phyloP scores from a whole-genome alignment of 2,888 invertebrate species.

The Drosophila imparisetae region DNA sequence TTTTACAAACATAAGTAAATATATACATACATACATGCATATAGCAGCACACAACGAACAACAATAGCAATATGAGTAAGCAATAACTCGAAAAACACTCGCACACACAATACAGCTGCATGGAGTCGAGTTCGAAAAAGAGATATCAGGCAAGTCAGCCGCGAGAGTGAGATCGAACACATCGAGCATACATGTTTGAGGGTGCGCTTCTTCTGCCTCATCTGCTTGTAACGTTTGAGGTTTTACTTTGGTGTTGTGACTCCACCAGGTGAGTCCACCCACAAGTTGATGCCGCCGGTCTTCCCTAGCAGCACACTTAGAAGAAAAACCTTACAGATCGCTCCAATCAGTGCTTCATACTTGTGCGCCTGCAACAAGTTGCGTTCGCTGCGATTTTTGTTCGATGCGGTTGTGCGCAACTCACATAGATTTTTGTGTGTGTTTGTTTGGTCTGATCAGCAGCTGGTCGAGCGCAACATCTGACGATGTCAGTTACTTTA shows the following conservation, averaged over 20 bases:
- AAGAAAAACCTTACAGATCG: slow-evolving; percentile 1
- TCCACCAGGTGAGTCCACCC: slow-evolving; percentile 16
- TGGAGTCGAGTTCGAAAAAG: slow-evolving; percentile 58
- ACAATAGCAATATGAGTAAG: slow-evolving; percentile 51
- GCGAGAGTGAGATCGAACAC: slow-evolving; percentile 25
- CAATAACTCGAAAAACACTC: slow-evolving; percentile 35
- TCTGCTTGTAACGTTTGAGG: not conserved
- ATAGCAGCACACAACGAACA: slow-evolving; percentile 13
- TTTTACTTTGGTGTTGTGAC: not conserved
- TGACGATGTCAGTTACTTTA: slow-evolving; percentile 66
- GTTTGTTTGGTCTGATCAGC: slow-evolving; percentile 45
- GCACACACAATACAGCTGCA: slow-evolving; percentile 40
- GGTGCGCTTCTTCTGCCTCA: not conserved
- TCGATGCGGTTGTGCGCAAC: slow-evolving; percentile 25
- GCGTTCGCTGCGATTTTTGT: slow-evolving; percentile 39
- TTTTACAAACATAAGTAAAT: not conserved
- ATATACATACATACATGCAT: not conserved
- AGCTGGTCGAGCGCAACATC: slow-evolving; percentile 53
- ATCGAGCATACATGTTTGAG: slow-evolving; percentile 11
- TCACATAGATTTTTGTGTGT: slow-evolving; percentile 11
- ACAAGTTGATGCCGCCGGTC: slow-evolving; percentile 5
- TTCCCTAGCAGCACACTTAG: not conserved
- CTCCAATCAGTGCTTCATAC: slow-evolving; percentile 3
- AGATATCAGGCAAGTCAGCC: slow-evolving; percentile 24
- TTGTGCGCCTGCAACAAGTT: slow-evolving; percentile 25